Conservation (phyloP, 2,797 vertebrate species). For the Brotogeris chrysoptera region DNA sequence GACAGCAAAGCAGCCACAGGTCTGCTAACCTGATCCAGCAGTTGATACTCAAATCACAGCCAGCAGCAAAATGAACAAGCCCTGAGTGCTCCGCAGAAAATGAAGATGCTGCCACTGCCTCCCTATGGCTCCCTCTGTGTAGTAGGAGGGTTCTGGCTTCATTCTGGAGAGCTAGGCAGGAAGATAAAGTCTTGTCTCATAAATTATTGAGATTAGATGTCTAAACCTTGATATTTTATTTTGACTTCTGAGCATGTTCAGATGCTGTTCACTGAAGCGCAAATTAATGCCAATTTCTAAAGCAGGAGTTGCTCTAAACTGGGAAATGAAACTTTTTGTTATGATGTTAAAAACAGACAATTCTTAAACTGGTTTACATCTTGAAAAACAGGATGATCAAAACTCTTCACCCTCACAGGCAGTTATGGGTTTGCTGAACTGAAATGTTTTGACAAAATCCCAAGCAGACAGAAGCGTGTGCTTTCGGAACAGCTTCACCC, state of each 20-base stretch:
- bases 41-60: neutral
- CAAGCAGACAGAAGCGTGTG: constrained; percentile 5
- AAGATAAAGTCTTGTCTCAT: neutral
- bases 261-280: neutral
- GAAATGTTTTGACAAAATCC: constrained; percentile 63
- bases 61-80: neutral
- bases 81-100: neutral
- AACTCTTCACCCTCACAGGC: constrained; percentile 44
- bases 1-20: neutral
- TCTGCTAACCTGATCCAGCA: neutral
- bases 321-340: constrained; percentile 57
- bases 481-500: constrained; percentile 5
- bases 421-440: neutral
- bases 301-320: constrained; percentile 49
- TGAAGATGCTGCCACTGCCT: neutral
- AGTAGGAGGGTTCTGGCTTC: neutral
- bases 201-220: constrained; percentile 7
- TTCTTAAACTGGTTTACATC: constrained; percentile 44
- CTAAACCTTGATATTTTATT: constrained; percentile 48
- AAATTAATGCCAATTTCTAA: constrained; percentile 53
- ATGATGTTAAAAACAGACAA: constrained; percentile 55
- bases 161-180: neutral
- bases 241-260: constrained; percentile 18
- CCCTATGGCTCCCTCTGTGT: neutral
- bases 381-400: constrained; percentile 40